Conservation (phyloP, 2,888 invertebrate species). For the Lochmaea crataegi region DNA sequence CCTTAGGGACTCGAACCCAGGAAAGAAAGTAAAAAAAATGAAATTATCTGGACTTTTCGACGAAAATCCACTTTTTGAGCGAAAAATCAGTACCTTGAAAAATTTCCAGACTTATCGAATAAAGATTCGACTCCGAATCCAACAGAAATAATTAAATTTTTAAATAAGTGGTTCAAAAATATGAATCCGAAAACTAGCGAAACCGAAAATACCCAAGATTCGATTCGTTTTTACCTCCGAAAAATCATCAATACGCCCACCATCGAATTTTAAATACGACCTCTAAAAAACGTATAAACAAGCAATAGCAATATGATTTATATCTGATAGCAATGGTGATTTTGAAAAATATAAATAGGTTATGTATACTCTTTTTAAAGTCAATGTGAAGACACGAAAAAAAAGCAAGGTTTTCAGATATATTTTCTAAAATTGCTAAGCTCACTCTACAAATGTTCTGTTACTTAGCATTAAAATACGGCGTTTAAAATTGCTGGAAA, state of each 20-base stretch:
- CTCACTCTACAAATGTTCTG: too few relatives aligned
- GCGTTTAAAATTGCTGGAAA: too few relatives aligned
- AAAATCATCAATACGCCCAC: conserved; percentile 29
- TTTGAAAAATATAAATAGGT: too few relatives aligned
- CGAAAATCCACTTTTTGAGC: not conserved
- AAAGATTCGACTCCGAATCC: conserved; percentile 1
- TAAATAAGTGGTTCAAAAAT: conserved; percentile 10
- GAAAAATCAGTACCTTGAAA: not conserved
- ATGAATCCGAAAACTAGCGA: conserved; percentile 11
- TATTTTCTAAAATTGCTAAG: too few relatives aligned
- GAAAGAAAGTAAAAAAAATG: too few relatives aligned
- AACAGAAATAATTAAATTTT: not conserved
- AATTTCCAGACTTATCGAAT: conserved; percentile 2
- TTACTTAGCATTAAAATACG: too few relatives aligned
- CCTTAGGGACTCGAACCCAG: too few relatives aligned
- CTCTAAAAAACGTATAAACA: conserved; percentile 22
- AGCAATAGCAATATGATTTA: conserved; percentile 11
- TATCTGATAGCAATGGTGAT: not conserved
- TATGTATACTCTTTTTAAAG: too few relatives aligned
- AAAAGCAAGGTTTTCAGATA: too few relatives aligned
- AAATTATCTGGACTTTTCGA: not conserved
- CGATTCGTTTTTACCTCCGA: conserved; percentile 7
- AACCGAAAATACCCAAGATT: not conserved
- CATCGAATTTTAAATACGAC: conserved; percentile 29
- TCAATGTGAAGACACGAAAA: too few relatives aligned